phyloP scores from a whole-genome alignment of 2,797 vertebrate genomes.

The Artibeus jamaicensis region DNA sequence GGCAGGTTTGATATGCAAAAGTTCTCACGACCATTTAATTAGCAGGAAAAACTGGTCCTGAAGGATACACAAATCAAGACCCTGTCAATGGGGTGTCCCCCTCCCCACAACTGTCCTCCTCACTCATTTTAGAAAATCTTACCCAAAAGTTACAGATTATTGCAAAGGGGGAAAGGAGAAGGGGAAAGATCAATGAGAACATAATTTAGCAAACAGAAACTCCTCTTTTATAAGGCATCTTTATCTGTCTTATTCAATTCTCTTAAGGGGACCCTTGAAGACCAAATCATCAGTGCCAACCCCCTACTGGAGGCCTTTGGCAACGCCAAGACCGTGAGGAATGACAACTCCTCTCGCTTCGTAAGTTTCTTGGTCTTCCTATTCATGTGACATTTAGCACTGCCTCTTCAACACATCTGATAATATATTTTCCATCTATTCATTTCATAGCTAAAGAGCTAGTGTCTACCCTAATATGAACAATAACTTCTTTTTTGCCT shows the following conservation, averaged over 20 bases:
- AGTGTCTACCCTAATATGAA: neutral
- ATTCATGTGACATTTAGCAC: neutral
- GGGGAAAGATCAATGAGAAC: neutral
- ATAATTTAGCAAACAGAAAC: neutral
- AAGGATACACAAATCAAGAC: neutral
- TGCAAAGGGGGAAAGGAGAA: neutral
- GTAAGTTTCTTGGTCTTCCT: slow-evolving; percentile 78
- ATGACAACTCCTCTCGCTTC: slow-evolving; percentile 94
- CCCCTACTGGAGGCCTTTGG: slow-evolving; percentile 92
- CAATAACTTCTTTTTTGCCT: neutral
- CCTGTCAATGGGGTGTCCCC: neutral
- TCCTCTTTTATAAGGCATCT: neutral
- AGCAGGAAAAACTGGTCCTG: neutral
- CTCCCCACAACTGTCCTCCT: neutral
- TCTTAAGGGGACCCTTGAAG: slow-evolving; percentile 90
- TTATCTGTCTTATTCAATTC: neutral
- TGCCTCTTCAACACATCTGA: neutral
- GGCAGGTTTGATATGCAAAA: neutral
- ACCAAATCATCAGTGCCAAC: slow-evolving; percentile 95
- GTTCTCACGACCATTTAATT: neutral
- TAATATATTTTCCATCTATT: neutral
- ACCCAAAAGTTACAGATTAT: neutral
- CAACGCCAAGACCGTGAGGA: slow-evolving; percentile 94
- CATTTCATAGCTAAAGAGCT: neutral
- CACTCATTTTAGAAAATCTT: neutral